Conservation (phyloP, 2,888 invertebrate genomes). For the Ferrisia virgata region DNA sequence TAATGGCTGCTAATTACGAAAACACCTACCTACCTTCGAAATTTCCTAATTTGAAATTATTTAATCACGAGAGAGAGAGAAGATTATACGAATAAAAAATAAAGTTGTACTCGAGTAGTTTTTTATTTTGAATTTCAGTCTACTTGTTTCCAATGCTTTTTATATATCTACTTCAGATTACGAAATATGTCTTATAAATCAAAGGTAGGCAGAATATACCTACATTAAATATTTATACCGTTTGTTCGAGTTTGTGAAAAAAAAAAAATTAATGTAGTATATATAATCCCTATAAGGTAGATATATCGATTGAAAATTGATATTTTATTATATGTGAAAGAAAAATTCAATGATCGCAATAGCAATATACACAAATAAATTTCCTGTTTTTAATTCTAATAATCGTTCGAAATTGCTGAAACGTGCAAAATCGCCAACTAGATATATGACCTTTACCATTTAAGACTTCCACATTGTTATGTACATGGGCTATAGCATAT, state of each 20-base stretch:
- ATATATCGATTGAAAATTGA: not conserved
- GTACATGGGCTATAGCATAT: not conserved
- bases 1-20: not conserved
- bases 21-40: not conserved
- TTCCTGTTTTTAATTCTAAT: not conserved
- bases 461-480: not conserved
- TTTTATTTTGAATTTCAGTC: no score
- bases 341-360: not conserved
- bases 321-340: not conserved
- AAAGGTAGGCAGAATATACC: no score
- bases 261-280: not conserved
- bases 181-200: no score
- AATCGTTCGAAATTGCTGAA: not conserved
- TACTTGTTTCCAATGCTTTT: no score
- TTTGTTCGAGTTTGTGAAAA: no score
- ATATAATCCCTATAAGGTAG: no score
- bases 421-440: conserved; percentile 8
- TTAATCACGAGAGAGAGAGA: no score
- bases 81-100: no score
- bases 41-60: not conserved
- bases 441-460: not conserved
- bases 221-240: no score
- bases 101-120: no score
- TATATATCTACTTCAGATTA: no score
- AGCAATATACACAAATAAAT: not conserved